These are phyloP conservation scores for Stenichneumon culpator DNA, from an alignment of 2,888 invertebrate genomes.

Conservation along the genomic window DNA sequence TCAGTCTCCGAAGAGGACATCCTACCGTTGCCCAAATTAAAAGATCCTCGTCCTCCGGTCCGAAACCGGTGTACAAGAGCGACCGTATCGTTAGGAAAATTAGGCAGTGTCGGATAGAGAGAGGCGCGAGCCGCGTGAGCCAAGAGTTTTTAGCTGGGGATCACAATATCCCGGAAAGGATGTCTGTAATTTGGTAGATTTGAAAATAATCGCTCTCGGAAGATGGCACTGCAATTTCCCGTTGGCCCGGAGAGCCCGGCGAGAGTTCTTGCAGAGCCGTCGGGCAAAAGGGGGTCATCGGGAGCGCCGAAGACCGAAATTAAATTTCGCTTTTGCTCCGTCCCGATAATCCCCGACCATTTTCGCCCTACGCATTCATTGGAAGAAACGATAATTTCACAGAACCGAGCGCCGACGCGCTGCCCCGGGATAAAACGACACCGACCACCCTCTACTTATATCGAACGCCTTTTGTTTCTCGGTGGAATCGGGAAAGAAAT, in stretches of 20 bases:
- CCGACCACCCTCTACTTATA: conserved; percentile 60
- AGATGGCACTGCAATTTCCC: conserved; percentile 73
- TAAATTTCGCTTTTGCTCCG: conserved; percentile 69
- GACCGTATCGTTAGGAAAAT: conserved; percentile 69
- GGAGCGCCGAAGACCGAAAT: conserved; percentile 60
- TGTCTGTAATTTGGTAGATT: conserved; percentile 80
- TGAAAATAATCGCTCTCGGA: conserved; percentile 77
- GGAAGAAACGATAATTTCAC: conserved; percentile 60
- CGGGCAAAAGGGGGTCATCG: conserved; percentile 4
- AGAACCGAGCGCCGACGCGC: conserved; percentile 45
- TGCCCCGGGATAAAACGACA: conserved; percentile 51
- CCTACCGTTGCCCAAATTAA: conserved; percentile 71
- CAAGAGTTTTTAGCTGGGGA: conserved; percentile 66
- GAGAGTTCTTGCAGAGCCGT: conserved; percentile 34
- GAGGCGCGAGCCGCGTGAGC: conserved; percentile 15
- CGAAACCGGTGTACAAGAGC: conserved; percentile 59
- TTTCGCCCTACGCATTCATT: conserved; percentile 66
- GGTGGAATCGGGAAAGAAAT: not conserved
- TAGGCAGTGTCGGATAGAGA: conserved; percentile 63
- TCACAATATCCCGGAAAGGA: conserved; percentile 76
- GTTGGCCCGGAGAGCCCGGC: conserved; percentile 12
- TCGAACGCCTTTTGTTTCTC: conserved; percentile 35
- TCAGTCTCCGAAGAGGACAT: conserved; percentile 63
- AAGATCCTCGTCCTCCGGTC: conserved; percentile 66
- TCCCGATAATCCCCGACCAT: conserved; percentile 66